phyloP scores from a whole-genome alignment of 2,113 vertebrate species.

The Lycocorax pyrrhopterus region DNA sequence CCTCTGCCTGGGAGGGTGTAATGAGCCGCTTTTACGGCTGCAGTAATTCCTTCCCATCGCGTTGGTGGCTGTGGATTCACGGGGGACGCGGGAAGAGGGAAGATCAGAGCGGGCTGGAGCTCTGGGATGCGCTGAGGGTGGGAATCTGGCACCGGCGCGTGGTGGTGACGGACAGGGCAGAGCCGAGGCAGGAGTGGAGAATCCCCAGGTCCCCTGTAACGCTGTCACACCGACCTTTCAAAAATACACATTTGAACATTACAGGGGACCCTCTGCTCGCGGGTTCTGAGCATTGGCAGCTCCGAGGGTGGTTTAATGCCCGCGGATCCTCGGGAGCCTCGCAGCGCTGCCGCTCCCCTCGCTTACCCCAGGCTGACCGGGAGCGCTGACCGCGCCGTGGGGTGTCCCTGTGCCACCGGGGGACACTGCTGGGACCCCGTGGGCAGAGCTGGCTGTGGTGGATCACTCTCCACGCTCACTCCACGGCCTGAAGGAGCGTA shows the following conservation, averaged over 20 bases:
- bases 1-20: conserved; percentile 42
- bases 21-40: conserved; percentile 62
- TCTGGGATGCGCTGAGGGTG: background rate
- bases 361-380: rapidly evolving
- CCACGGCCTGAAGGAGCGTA: background rate
- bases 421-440: background rate
- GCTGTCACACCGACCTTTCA: background rate
- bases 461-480: background rate
- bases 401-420: rapidly evolving
- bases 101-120: background rate
- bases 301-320: background rate
- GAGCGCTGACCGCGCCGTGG: rapidly evolving
- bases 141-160: background rate
- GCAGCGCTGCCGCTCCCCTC: background rate
- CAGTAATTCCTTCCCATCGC: conserved; percentile 50
- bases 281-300: background rate
- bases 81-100: background rate
- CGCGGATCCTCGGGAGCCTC: rapidly evolving
- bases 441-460: background rate
- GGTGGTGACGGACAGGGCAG: background rate
- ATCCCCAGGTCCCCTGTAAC: background rate
- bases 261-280: background rate
- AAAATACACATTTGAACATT: background rate
- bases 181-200: background rate
- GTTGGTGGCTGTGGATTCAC: conserved; percentile 19